Conservation (phyloP, 2,113 vertebrate species). For the Elaphurus davidianus region DNA sequence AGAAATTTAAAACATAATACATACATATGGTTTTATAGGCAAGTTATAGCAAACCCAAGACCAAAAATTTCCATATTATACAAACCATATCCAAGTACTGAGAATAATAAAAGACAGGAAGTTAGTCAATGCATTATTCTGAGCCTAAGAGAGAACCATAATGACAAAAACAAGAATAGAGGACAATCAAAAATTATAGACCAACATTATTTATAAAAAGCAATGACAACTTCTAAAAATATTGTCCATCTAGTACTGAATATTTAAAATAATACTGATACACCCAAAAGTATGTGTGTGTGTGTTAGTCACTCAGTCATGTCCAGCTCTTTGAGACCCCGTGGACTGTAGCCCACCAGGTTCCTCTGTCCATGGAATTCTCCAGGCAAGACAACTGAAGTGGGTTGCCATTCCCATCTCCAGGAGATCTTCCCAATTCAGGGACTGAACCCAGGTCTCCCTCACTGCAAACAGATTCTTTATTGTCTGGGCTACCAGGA, state of each 20-base stretch:
- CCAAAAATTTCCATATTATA: background rate
- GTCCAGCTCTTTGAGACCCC: background rate
- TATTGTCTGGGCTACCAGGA: background rate
- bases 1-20: background rate
- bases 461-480: background rate
- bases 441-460: background rate
- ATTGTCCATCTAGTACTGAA: background rate
- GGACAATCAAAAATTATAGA: background rate
- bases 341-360: background rate
- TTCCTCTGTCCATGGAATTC: background rate
- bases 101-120: background rate
- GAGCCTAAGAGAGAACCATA: background rate
- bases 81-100: background rate
- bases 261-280: background rate
- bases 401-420: background rate
- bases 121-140: background rate
- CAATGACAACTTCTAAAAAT: background rate
- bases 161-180: background rate
- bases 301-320: background rate
- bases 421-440: background rate
- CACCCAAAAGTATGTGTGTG: background rate
- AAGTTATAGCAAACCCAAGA: background rate
- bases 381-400: background rate
- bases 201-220: background rate
- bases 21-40: background rate